Evolutionary conservation across 1,140 invertebrate species (phyloP).

Genomic region (Neodiprion pinetum): DNA sequence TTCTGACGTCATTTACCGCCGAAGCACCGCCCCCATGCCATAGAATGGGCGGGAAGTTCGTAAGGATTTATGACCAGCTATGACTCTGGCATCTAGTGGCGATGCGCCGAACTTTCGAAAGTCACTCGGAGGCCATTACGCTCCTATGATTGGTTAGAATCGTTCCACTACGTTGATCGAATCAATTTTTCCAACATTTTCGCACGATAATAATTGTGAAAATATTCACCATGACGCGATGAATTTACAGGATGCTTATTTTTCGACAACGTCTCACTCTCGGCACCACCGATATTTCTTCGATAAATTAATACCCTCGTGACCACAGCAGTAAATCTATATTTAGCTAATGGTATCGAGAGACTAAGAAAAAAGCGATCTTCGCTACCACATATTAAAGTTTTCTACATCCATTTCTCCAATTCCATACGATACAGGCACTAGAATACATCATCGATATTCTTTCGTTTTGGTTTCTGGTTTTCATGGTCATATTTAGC

Average conservation of each 20-base stretch:
- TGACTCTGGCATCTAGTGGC: constrained; percentile 54
- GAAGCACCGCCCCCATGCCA: constrained; percentile 55
- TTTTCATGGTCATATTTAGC: too few relatives aligned
- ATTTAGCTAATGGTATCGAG: constrained; percentile 51
- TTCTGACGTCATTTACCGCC: constrained; percentile 37
- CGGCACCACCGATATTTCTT: not conserved
- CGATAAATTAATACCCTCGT: constrained; percentile 12
- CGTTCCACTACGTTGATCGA: constrained; percentile 57
- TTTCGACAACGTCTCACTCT: not conserved
- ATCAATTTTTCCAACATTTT: constrained; percentile 40
- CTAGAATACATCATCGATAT: too few relatives aligned
- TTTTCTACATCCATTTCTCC: too few relatives aligned
- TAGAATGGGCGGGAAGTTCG: constrained; percentile 58
- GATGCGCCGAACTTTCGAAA: constrained; percentile 34
- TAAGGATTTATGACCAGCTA: constrained; percentile 55
- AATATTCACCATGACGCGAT: too few relatives aligned
- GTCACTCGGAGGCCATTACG: constrained; percentile 58
- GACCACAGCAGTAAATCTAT: constrained; percentile 54
- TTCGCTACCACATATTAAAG: not conserved
- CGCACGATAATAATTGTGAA: too few relatives aligned
- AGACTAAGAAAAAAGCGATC: constrained; percentile 25
- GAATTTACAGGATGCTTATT: not conserved
- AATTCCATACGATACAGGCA: too few relatives aligned
- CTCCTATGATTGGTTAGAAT: constrained; percentile 56
- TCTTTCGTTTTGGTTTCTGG: too few relatives aligned